Evolutionary conservation across 2,113 vertebrate genomes (phyloP).

Genomic region (Desmodus rotundus): DNA sequence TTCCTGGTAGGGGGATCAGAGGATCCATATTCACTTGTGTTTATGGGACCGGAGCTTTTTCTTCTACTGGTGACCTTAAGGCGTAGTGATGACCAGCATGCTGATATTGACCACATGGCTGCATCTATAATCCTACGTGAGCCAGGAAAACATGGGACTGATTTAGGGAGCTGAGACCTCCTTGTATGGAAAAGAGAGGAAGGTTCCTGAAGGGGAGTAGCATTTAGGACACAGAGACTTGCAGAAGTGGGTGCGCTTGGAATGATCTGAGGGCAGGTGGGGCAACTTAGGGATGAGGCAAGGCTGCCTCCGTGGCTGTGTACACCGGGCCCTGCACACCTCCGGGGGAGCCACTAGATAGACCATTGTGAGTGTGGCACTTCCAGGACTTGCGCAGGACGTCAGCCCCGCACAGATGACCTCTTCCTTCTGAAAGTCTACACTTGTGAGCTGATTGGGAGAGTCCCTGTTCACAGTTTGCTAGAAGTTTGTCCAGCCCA

Average conservation of each 20-base stretch:
- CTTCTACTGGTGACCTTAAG: neutral
- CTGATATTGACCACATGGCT: too few relatives aligned
- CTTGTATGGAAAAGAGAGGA: neutral
- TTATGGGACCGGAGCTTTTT: neutral
- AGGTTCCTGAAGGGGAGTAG: neutral
- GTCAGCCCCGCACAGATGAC: accelerated
- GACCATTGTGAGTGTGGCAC: neutral
- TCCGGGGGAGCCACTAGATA: neutral
- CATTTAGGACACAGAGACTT: neutral
- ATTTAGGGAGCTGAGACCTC: neutral
- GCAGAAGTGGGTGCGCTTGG: neutral
- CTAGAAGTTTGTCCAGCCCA: neutral
- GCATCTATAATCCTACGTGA: neutral
- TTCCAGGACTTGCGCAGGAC: neutral
- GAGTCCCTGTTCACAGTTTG: neutral
- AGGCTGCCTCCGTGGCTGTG: neutral
- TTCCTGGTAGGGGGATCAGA: neutral
- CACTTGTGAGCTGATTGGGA: neutral
- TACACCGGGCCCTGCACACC: neutral
- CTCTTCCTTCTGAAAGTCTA: neutral
- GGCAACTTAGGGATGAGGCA: neutral
- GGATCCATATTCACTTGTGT: neutral
- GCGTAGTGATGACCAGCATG: too few relatives aligned
- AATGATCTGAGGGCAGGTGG: neutral
- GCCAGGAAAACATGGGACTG: neutral